Evolutionary conservation across 1,140 invertebrate genomes (phyloP), one percentile per base, ranked within the genome.

Genomic region (Listronotus bonariensis): DNA sequence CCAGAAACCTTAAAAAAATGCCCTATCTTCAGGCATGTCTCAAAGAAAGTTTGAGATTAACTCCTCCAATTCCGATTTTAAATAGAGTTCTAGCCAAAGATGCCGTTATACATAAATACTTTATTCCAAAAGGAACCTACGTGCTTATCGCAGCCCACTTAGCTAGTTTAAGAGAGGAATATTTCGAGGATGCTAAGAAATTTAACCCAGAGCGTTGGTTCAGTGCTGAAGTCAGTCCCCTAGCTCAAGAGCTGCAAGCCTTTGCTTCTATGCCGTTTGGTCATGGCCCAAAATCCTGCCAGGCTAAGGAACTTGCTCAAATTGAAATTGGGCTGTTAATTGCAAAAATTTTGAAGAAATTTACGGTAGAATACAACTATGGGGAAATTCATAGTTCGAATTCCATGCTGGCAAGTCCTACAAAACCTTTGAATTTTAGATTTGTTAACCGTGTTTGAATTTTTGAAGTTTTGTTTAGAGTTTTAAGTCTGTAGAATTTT

Each of bases 171-270:
- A 82, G 87, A n/a, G 84, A 88, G 45, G 82, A 87, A 57, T 86
- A 90, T 71, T 92, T 85, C 76, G 88, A 88, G 49, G 85, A 90
- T 68, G 85, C 89, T 0, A 74, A 81, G 7, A 83, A 84, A 38
- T 93, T 88, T 72, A 76, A 81, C 46, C 91, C 91, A 9, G 89
- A 88, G 75, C 80, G 86, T 65, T 93, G 86, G 91, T 73, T 91
- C 18, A 74, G 79, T 14, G 38, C 68, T 10, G 79, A 80, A n/a
- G 53, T 57, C 6, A 58, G 61, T 38, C 56, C 52, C 1, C 38
- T 70, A n/a, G 62, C 56, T 18, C 40, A 68, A 15, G 62, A 70
- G 12, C 42, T 60, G 53, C 68, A 73, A 40, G 67, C 74, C 0
- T 84, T 84, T 65, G 83, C 83, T 56, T 85, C 81, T 4, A 79